Percentiles rank a stretch among this genome's conserved stretches.
Conservation (phyloP, 1,140 invertebrate genomes). For the Leptoteleia sp. region DNA sequence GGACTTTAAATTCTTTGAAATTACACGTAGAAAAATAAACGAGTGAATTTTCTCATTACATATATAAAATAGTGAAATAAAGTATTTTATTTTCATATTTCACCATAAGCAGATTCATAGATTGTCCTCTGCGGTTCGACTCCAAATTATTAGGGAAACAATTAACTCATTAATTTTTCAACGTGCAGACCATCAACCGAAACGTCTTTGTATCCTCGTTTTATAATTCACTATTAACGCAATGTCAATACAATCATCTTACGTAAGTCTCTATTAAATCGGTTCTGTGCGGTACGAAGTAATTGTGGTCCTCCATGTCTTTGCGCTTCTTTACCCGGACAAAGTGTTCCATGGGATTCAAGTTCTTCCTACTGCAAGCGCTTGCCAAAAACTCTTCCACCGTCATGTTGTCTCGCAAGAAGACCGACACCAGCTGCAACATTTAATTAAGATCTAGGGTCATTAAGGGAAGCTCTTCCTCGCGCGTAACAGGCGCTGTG, state of each 20-base stretch:
- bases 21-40: too few relatives aligned
- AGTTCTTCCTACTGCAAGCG: constrained; percentile 93
- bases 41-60: too few relatives aligned
- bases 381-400: constrained; percentile 96
- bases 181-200: too few relatives aligned
- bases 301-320: constrained; percentile 97
- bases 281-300: constrained; percentile 95
- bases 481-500: neutral
- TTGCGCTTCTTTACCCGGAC: constrained; percentile 95
- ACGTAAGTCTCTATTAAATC: constrained; percentile 97
- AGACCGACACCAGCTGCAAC: constrained; percentile 88
- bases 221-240: too few relatives aligned
- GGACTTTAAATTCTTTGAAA: too few relatives aligned
- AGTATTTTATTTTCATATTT: too few relatives aligned
- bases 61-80: too few relatives aligned
- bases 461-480: constrained; percentile 2
- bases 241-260: constrained; percentile 84
- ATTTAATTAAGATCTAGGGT: constrained; percentile 20
- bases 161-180: too few relatives aligned
- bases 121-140: too few relatives aligned
- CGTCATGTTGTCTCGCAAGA: constrained; percentile 93
- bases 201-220: too few relatives aligned
- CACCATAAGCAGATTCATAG: too few relatives aligned
- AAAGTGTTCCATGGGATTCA: constrained; percentile 97
- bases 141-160: too few relatives aligned